Evolutionary conservation across 2,797 vertebrate species (phyloP).

Genomic region (Catostomus latipinnis): DNA sequence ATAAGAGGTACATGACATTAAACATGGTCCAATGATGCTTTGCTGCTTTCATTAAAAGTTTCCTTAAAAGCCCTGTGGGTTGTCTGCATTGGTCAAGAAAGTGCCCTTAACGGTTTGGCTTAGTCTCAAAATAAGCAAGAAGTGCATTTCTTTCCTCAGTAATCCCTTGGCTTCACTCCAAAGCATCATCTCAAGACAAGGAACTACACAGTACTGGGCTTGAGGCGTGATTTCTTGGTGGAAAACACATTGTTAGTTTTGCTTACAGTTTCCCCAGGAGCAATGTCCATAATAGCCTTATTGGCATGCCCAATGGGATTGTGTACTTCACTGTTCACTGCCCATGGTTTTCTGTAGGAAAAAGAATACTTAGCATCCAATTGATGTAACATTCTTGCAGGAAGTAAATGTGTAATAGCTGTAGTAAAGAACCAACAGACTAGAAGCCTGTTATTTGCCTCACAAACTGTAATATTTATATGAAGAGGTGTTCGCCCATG

Average conservation of each 20-base stretch:
- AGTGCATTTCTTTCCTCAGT: conserved; percentile 61
- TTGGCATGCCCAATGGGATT: conserved; percentile 65
- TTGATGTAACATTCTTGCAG: conserved; percentile 17
- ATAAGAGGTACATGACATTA: conserved; percentile 57
- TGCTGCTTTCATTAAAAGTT: conserved; percentile 57
- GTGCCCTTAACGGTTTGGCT: conserved; percentile 63
- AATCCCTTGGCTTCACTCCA: conserved; percentile 69
- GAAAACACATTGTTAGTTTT: conserved; percentile 70
- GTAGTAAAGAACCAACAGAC: conserved; percentile 5
- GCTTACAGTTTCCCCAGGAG: conserved; percentile 67
- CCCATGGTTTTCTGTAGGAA: conserved; percentile 52
- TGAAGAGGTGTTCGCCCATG: conserved; percentile 17
- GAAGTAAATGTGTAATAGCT: conserved; percentile 7
- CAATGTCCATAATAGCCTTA: conserved; percentile 67
- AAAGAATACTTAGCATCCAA: background rate
- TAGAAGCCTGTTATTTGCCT: conserved; percentile 13
- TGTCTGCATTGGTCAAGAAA: conserved; percentile 64
- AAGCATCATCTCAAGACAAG: conserved; percentile 65
- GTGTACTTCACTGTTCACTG: conserved; percentile 50
- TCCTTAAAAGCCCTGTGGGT: conserved; percentile 25
- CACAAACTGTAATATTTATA: background rate
- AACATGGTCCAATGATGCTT: conserved; percentile 8
- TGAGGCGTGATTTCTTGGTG: conserved; percentile 58
- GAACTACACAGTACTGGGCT: conserved; percentile 61
- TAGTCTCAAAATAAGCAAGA: conserved; percentile 62